These are phyloP conservation scores for Staurois parvus DNA, from an alignment of 2,797 vertebrate species.

Conservation along the genomic window DNA sequence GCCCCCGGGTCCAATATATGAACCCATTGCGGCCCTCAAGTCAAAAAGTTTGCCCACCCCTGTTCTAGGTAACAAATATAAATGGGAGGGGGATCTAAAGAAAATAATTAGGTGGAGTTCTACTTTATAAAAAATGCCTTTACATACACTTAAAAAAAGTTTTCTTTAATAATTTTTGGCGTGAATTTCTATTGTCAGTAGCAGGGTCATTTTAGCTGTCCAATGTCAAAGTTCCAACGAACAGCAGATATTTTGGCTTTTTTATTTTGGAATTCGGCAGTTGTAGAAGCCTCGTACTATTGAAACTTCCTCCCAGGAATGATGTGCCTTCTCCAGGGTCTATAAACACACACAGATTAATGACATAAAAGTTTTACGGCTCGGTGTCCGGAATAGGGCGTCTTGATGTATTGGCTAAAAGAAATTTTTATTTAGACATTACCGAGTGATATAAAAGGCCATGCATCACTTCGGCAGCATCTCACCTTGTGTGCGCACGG, in stretches of 20 bases:
- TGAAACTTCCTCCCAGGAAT: constrained; percentile 7
- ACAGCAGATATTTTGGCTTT: background rate
- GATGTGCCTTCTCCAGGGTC: constrained; percentile 39
- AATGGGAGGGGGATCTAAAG: too few relatives aligned
- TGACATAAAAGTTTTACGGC: constrained; percentile 47
- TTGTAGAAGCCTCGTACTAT: constrained; percentile 5
- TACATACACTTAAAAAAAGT: too few relatives aligned
- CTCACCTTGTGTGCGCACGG: background rate
- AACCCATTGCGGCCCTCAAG: too few relatives aligned
- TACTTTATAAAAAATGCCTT: too few relatives aligned
- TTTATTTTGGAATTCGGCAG: background rate
- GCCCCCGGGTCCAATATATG: too few relatives aligned
- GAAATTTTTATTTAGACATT: constrained; percentile 47
- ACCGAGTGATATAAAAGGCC: constrained; percentile 17
- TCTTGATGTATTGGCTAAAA: constrained; percentile 46
- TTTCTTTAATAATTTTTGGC: too few relatives aligned
- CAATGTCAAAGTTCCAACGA: too few relatives aligned
- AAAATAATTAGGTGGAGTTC: too few relatives aligned
- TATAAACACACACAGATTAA: constrained; percentile 54
- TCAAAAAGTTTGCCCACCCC: too few relatives aligned
- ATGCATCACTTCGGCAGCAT: constrained; percentile 8
- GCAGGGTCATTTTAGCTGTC: too few relatives aligned
- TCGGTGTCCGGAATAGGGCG: constrained; percentile 28
- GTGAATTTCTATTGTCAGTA: too few relatives aligned
- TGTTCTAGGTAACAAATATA: too few relatives aligned